phyloP scores from a whole-genome alignment of 2,113 vertebrate species.

The Pterocles burchelli region DNA sequence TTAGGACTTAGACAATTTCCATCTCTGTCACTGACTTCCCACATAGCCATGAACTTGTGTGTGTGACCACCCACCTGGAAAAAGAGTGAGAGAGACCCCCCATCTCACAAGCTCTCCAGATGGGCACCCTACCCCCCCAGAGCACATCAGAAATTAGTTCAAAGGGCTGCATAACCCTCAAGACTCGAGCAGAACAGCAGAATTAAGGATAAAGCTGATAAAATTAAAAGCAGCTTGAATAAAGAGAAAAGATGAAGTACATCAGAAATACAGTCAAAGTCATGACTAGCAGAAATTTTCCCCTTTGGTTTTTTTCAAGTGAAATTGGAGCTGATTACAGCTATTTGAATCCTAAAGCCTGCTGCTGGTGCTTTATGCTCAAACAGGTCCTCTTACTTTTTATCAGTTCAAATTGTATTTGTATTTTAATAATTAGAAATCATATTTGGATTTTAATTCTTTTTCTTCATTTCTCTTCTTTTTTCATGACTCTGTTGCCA shows the following conservation, averaged over 20 bases:
- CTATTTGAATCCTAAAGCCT: neutral
- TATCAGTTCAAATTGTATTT: neutral
- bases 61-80: neutral
- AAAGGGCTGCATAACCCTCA: neutral
- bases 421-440: constrained; percentile 22
- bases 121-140: neutral
- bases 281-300: neutral
- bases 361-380: neutral
- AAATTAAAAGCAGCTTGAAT: constrained; percentile 16
- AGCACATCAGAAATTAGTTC: neutral
- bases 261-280: neutral
- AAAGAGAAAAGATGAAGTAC: neutral
- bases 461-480: neutral
- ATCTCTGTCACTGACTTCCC: neutral
- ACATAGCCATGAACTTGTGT: neutral
- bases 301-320: neutral
- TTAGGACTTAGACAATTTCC: neutral
- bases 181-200: neutral
- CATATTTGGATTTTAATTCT: neutral
- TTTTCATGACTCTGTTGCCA: neutral
- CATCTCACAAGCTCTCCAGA: neutral
- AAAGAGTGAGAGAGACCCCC: neutral
- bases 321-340: constrained; percentile 12
- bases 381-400: constrained; percentile 37
- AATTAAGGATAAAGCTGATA: constrained; percentile 9